Base-by-base conservation (phyloP, 2,113 vertebrate species). In the Ifrita kowaldi region DNA sequence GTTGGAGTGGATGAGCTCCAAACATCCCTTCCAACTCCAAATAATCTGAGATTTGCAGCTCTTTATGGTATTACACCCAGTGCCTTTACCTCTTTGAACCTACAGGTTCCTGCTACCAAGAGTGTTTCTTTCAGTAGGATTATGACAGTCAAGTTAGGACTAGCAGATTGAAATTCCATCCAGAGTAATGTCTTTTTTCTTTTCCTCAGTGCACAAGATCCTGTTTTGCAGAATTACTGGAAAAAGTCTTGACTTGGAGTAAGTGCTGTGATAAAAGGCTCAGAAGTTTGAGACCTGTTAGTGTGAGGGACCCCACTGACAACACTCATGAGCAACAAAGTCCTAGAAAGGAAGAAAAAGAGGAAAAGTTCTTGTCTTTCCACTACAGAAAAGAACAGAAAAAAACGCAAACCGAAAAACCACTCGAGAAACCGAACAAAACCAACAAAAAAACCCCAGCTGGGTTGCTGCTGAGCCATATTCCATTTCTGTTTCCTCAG, bases 1-100 rank as follows among this genome's bases (percentile, higher is more conserved):
- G 2, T 6, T 46, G 52, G 53, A 1, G 11, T 70, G 44, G 32
- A 2, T 3, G 3, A 50, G 2, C 41, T 26, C 19, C 56, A 71
- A 16, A 15, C 0, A 0, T 0, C 3, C 16, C 27, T 50, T 9
- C 22, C 60, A 10, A 0, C 2, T 28, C 4, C 46, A 74, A 0
- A n/a, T 8, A 26, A 18, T 1, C 24, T 59, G 28, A 1, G 11
- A 17, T 60, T 82, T 82, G 11, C 28, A 89, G 16, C 16, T 67
- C 23, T 52, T 67, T 26, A 7, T 39, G 14, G 28, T 24, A 14
- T 67, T 46, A 52, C 28, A 52, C 32, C 42, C 17, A 35, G 13
- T 64, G 76, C 37, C 19, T 84, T 82, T 73, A 23, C 8, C 19
- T 84, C 22, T 81, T 63, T 67, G 39, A 78, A 74, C 39, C 37